These are phyloP conservation scores for Akabosia matsudoensis DNA, from an alignment of 1,140 invertebrate genomes.

Conservation along the genomic window DNA sequence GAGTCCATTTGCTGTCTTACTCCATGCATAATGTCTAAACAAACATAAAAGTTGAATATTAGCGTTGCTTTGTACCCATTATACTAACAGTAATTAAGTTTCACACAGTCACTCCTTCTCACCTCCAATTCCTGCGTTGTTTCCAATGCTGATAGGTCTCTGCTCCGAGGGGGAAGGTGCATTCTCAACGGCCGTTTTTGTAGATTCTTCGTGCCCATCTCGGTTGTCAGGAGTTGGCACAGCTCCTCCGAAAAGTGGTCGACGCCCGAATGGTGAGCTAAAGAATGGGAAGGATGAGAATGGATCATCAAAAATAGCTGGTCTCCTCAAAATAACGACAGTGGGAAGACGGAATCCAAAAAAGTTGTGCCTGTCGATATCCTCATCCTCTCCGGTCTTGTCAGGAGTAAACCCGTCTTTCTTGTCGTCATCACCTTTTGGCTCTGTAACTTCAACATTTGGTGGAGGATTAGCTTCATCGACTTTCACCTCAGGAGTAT, in stretches of 20 bases:
- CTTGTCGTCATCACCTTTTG: constrained; percentile 4
- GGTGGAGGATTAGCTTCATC: neutral
- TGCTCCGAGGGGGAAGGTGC: neutral
- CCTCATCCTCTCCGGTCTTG: neutral
- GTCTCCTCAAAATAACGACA: constrained; percentile 41
- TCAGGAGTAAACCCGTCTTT: neutral
- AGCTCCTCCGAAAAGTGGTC: neutral
- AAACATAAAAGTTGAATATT: constrained; percentile 10
- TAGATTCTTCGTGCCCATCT: neutral
- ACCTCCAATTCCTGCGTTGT: neutral
- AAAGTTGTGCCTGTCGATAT: constrained; percentile 10
- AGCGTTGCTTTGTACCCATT: neutral
- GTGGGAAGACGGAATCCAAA: constrained; percentile 39
- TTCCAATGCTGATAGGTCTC: neutral
- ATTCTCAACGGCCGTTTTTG: too few relatives aligned
- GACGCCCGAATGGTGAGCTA: constrained; percentile 28
- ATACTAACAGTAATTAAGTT: too few relatives aligned
- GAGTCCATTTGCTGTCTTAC: constrained; percentile 44
- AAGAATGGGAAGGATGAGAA: constrained; percentile 28
- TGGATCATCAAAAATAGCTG: constrained; percentile 37
- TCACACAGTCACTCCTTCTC: neutral
- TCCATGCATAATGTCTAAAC: constrained; percentile 44
- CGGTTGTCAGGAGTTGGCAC: constrained; percentile 5
- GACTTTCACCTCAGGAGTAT: neutral
- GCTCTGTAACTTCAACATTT: neutral